phyloP scores from a whole-genome alignment of 2,888 invertebrate species.

The Scaptomyza tumidula region DNA sequence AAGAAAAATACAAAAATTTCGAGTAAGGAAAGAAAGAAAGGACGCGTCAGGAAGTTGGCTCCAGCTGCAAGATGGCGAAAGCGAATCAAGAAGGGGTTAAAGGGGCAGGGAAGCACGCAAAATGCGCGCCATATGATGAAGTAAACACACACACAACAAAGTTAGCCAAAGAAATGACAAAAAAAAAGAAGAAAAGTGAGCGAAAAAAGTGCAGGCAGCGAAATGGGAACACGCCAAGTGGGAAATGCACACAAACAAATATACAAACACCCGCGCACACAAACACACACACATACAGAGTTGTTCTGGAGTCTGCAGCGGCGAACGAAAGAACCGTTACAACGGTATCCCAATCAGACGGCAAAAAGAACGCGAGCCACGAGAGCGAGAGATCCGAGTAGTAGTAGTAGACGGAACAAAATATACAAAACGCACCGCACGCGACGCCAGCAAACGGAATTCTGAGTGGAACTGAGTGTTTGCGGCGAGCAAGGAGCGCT shows the following conservation, averaged over 20 bases:
- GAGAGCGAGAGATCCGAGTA: not conserved
- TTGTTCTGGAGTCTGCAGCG: slow-evolving; percentile 53
- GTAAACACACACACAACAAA: slow-evolving; percentile 57
- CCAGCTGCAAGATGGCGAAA: slow-evolving; percentile 14
- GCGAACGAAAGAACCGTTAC: slow-evolving; percentile 37
- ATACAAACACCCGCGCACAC: slow-evolving; percentile 19
- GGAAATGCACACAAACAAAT: slow-evolving; percentile 58
- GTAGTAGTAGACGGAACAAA: not conserved
- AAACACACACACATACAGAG: slow-evolving; percentile 23
- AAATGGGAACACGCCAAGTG: slow-evolving; percentile 80
- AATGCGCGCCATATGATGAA: slow-evolving; percentile 77
- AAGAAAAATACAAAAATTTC: not conserved
- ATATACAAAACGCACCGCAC: slow-evolving; percentile 68
- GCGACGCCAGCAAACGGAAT: slow-evolving; percentile 76
- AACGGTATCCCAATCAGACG: slow-evolving; percentile 63
- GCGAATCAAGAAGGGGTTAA: not conserved
- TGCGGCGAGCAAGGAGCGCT: slow-evolving; percentile 45
- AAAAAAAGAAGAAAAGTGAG: slow-evolving; percentile 12
- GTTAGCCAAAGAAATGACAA: slow-evolving; percentile 41
- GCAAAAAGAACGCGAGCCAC: not conserved
- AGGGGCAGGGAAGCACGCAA: slow-evolving; percentile 58
- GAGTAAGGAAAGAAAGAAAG: slow-evolving; percentile 20
- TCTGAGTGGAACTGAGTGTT: slow-evolving; percentile 68
- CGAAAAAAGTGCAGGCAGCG: slow-evolving; percentile 55
- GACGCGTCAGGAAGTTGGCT: slow-evolving; percentile 62